Evolutionary conservation across 2,888 invertebrate species (phyloP).

Genomic region (Heterodera filipjevi): DNA sequence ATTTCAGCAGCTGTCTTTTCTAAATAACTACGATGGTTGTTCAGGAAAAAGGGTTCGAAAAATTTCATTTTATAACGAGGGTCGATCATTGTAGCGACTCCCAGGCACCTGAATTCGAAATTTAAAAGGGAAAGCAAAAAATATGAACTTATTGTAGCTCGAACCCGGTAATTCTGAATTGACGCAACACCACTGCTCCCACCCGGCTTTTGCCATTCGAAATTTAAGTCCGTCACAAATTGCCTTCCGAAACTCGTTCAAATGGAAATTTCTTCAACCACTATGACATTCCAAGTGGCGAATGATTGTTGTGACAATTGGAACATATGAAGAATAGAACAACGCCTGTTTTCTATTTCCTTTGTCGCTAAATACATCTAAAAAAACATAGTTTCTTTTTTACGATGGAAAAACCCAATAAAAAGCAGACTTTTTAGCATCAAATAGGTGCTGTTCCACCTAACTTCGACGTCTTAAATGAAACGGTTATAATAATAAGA

Average conservation of each 20-base stretch:
- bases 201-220: background rate
- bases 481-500: too few relatives aligned
- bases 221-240: background rate
- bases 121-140: background rate
- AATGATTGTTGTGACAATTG: too few relatives aligned
- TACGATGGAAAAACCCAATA: too few relatives aligned
- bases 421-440: too few relatives aligned
- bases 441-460: too few relatives aligned
- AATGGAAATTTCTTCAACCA: too few relatives aligned
- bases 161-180: background rate
- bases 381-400: too few relatives aligned
- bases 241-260: background rate
- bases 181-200: background rate
- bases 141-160: background rate
- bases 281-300: too few relatives aligned
- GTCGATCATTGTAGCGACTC: conserved; percentile 14
- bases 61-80: conserved; percentile 1
- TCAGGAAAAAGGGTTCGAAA: background rate
- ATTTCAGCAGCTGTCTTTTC: background rate
- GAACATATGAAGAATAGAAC: too few relatives aligned
- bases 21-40: background rate
- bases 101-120: background rate
- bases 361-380: too few relatives aligned
- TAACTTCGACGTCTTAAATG: too few relatives aligned
- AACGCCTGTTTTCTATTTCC: too few relatives aligned